Evolutionary conservation across 2,888 invertebrate genomes (phyloP), one percentile per base, ranked within the genome.

Genomic region (Amiota minor): DNA sequence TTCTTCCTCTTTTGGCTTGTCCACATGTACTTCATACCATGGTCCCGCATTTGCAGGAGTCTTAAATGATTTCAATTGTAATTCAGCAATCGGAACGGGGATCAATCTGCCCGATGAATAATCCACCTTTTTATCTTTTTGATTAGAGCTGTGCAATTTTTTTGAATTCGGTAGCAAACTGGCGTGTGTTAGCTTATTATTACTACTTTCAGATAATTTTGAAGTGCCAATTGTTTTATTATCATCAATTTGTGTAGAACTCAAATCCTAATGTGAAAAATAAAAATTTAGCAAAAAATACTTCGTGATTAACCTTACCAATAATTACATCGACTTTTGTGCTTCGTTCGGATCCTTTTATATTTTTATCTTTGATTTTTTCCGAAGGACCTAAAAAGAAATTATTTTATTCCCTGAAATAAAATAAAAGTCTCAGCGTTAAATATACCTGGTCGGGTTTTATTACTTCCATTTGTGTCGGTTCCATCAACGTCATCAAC

Each of bases 221-320:
- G 84, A 82, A 77, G 80, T 82, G 82, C 83, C 85, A 85, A 83
- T 85, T 79, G 81, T 78, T 79, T 80, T 78, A 79, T 80, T 83
- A 80, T 79, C 78, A 80, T 84, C 76, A 75, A 76, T 73, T 76
- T 77, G 77, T 80, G 85, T 74, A 79, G 84, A 83, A 77, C 80
- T 83, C 80, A 79, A 85, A 81, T 86, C 81, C 80, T 83, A 81
- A 82, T 80, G 10, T 53, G 64, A 74, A 73, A 74, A 75, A 72
- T 74, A 70, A 75, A 49, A 12, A 59, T 74, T 82, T 85, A 81
- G 79, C 77, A 77, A 82, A 78, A 78, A 75, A 35, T 35, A 35
- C 35, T 35, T 35, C 35, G 2, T 35, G 35, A 45, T 62, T 64
- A 71, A 65, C 76, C 88, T 87, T 87, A 88, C 88, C 87, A 76